Percentiles rank a stretch among this genome's conserved stretches.
Conservation (phyloP, 2,113 vertebrate species). For the Desmodus rotundus region DNA sequence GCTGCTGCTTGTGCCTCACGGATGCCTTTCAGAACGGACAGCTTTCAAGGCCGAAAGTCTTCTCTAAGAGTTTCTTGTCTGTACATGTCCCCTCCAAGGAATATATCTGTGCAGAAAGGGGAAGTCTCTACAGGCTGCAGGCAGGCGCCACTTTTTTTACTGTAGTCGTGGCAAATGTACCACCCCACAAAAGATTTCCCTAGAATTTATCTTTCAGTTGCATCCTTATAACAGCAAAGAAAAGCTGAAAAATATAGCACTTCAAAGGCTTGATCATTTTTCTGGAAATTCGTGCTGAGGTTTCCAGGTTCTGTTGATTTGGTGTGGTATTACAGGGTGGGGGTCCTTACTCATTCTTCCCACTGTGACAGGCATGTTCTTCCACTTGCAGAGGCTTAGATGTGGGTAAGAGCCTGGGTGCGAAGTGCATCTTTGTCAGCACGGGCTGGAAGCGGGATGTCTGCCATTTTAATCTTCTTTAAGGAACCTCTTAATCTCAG, state of each 20-base stretch:
- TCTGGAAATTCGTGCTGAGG: not conserved
- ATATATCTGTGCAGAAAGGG: not conserved
- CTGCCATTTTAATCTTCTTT: not conserved
- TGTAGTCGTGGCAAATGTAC: not conserved
- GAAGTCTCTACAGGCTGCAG: not conserved
- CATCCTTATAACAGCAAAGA: not conserved
- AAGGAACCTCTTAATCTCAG: not conserved
- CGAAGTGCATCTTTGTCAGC: not conserved
- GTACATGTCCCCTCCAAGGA: not conserved
- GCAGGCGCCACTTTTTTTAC: not conserved
- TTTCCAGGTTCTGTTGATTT: not conserved
- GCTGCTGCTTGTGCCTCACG: accelerated
- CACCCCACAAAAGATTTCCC: not conserved
- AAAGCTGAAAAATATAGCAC: not conserved
- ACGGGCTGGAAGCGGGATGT: not conserved
- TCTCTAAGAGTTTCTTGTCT: not conserved
- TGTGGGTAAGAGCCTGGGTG: not conserved
- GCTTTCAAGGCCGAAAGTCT: not conserved
- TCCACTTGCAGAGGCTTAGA: not conserved
- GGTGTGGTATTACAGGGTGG: not conserved
- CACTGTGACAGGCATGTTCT: not conserved
- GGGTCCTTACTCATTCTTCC: not conserved
- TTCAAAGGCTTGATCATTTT: not conserved
- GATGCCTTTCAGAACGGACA: not conserved
- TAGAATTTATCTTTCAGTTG: not conserved